Evolutionary conservation across 1,140 invertebrate genomes (phyloP), one percentile per base, ranked within the genome.

Genomic region (Heliothis virescens): DNA sequence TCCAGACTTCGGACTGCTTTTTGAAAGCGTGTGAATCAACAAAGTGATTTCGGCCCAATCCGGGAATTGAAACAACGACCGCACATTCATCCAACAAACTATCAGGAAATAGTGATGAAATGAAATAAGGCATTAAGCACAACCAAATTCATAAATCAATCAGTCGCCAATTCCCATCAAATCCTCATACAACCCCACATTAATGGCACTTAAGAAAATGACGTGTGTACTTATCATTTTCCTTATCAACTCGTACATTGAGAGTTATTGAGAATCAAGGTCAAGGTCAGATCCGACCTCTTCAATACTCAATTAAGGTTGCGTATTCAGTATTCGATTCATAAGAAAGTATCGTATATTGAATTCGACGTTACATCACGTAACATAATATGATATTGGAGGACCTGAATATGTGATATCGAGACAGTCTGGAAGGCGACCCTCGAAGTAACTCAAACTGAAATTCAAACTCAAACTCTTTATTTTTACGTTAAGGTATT

Each of bases 181-280:
- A 2, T 16, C 60, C 29, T 62, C 15, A 34, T 26, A 13, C n/a
- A 62, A 4, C 15, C 34, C 60, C 60, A 11, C 41, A 5, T n/a
- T 63, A 47, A 63, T 41, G n/a, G 34, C 60, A 63, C n/a, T 10
- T 15, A 55, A 11, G 16, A 18, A 57, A 57, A 34, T 41, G 60
- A 63, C 60, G 34, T 63, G 7, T 63, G n/a, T 16, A 34, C 15
- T 41, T 9, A 41, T 16, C 34, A 63, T 63, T 63, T 63, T 63
- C 60, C 60, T 63, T 63, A 15, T 41, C 60, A n/a, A 10, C 60
- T 63, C 34, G 15, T 41, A 63, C n/a, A 16, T 60, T 29, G 34
- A 41, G 34, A 41, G 34, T 41, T 41, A 41, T 41, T 41, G 34
- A 41, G 52, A n/a, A 4, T 16, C n/a, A n/a, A 53, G 52, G 52